phyloP scores from a whole-genome alignment of 2,888 invertebrate species.

The Trichacis sp. region DNA sequence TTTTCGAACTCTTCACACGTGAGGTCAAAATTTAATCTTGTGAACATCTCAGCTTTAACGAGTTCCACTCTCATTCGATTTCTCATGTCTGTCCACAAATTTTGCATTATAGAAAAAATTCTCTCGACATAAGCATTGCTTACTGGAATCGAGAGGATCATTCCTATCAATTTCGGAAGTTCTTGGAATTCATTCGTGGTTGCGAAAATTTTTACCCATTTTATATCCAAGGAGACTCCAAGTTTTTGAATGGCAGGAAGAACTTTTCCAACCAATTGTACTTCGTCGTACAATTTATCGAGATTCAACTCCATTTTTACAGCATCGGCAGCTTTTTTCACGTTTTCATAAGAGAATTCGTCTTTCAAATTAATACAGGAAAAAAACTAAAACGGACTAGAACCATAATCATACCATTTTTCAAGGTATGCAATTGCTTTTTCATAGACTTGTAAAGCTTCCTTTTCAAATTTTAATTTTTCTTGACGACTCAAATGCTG shows the following conservation, averaged over 20 bases:
- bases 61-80: constrained; percentile 14
- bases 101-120: constrained; percentile 16
- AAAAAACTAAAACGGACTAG: too few species aligned
- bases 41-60: constrained; percentile 17
- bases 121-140: constrained; percentile 24
- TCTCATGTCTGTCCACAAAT: constrained; percentile 14
- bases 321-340: constrained; percentile 1
- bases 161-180: constrained; percentile 11
- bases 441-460: constrained; percentile 8
- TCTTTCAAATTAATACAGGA: neutral
- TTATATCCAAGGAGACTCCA: neutral
- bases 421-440: constrained; percentile 8
- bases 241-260: constrained; percentile 6
- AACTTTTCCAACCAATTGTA: constrained; percentile 3
- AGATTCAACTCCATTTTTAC: neutral
- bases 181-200: neutral
- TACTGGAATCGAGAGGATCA: constrained; percentile 8
- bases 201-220: constrained; percentile 11
- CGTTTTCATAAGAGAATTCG: constrained; percentile 8
- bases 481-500: neutral
- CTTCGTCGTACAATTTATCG: constrained; percentile 14
- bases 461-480: constrained; percentile 6
- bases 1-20: constrained; percentile 13
- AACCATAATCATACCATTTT: constrained; percentile 17
- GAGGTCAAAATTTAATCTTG: constrained; percentile 15